These are phyloP conservation scores for Drosophila murphyi DNA, from an alignment of 1,140 invertebrate species.

Conservation along the genomic window DNA sequence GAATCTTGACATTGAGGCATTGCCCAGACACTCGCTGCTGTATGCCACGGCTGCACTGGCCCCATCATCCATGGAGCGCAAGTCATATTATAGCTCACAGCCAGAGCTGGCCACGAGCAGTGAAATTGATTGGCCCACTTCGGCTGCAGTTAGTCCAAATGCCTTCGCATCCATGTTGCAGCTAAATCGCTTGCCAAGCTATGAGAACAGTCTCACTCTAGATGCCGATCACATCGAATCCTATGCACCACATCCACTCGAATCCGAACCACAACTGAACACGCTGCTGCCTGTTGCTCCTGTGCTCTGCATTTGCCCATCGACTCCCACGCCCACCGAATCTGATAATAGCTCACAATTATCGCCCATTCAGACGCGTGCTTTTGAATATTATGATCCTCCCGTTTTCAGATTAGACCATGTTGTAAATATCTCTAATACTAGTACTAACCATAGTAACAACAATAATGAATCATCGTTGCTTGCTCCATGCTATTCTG, in stretches of 20 bases:
- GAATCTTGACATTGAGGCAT: background rate
- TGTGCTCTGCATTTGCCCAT: conserved; percentile 71
- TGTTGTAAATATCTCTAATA: conserved; percentile 77
- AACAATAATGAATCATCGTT: conserved; percentile 81
- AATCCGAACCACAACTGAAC: background rate
- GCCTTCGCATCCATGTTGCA: conserved; percentile 66
- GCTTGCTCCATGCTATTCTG: conserved; percentile 78
- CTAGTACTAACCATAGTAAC: conserved; percentile 81
- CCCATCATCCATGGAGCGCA: conserved; percentile 49
- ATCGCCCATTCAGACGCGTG: conserved; percentile 28
- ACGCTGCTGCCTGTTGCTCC: conserved; percentile 56
- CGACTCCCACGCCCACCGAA: conserved; percentile 77
- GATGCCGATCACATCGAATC: conserved; percentile 14
- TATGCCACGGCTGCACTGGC: conserved; percentile 23
- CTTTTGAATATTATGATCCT: conserved; percentile 34
- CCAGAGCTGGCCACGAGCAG: conserved; percentile 64
- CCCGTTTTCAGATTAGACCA: conserved; percentile 57
- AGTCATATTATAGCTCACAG: conserved; percentile 75
- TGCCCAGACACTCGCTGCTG: conserved; percentile 33
- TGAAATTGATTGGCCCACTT: conserved; percentile 27
- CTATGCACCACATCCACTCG: conserved; percentile 4
- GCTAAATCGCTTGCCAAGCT: conserved; percentile 60
- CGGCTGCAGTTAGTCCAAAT: conserved; percentile 17
- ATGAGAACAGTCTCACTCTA: conserved; percentile 42
- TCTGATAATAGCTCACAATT: conserved; percentile 55